phyloP scores from a whole-genome alignment of 2,888 invertebrate species.

The Chorisops tibialis region DNA sequence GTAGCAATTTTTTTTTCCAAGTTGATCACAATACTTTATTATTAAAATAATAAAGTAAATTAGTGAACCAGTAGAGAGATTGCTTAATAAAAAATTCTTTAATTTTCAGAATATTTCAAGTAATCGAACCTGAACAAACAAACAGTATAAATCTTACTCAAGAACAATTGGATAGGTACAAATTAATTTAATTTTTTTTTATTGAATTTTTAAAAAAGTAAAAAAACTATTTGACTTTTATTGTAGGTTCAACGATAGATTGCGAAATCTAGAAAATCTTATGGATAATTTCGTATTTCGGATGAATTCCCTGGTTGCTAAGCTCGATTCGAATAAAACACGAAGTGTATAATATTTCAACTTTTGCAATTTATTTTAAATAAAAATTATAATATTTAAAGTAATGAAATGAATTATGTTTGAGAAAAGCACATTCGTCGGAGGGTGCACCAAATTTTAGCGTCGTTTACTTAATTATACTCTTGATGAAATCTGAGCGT shows the following conservation, averaged over 20 bases:
- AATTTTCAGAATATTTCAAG: conserved; percentile 3
- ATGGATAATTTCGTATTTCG: conserved; percentile 9
- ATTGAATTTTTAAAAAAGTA: not conserved
- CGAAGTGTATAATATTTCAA: not conserved
- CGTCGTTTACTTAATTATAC: too few relatives aligned
- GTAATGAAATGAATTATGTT: too few relatives aligned
- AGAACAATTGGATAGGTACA: not conserved
- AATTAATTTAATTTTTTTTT: not conserved
- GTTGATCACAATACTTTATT: too few relatives aligned
- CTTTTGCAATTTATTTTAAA: not conserved
- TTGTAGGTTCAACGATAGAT: conserved; percentile 5
- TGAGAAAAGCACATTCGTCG: too few relatives aligned
- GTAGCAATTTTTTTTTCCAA: too few relatives aligned
- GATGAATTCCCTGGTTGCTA: not conserved
- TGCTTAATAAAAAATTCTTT: not conserved
- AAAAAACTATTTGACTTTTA: not conserved
- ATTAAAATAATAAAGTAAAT: too few relatives aligned
- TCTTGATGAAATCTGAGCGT: too few relatives aligned
- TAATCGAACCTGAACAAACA: not conserved
- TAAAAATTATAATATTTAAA: not conserved
- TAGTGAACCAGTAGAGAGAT: not conserved
- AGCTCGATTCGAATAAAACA: not conserved
- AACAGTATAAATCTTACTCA: not conserved
- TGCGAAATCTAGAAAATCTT: conserved; percentile 13
- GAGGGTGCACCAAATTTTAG: too few relatives aligned